A percentile compares a stretch with the other conserved stretches of the same genome.
These are phyloP conservation scores for Drosophila suboccidentalis DNA, from an alignment of 2,888 invertebrate species.

Conservation along the genomic window DNA sequence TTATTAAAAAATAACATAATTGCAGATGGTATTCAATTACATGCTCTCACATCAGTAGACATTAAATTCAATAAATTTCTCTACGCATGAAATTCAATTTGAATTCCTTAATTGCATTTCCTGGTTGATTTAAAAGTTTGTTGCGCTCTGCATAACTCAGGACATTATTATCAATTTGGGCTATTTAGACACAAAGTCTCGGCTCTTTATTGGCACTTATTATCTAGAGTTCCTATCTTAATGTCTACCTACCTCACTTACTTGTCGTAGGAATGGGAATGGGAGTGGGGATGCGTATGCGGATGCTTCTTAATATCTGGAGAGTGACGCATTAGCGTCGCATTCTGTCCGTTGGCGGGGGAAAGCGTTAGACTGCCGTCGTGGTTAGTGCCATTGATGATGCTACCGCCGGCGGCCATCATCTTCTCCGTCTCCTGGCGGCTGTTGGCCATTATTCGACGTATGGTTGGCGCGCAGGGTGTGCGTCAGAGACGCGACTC, in stretches of 20 bases:
- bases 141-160: constrained; percentile 2
- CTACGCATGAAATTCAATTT: constrained; percentile 9
- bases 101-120: constrained; percentile 8
- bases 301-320: constrained; percentile 82
- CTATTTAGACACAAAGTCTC: background rate
- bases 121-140: constrained; percentile 19
- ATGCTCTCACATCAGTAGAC: constrained; percentile 9
- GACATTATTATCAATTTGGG: background rate
- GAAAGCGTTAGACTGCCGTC: constrained; percentile 65
- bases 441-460: constrained; percentile 86
- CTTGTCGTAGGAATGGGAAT: constrained; percentile 84
- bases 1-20: constrained; percentile 45
- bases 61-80: constrained; percentile 22
- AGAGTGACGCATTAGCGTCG: constrained; percentile 82
- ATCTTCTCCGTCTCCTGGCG: constrained; percentile 86
- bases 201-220: constrained; percentile 48
- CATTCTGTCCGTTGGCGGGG: constrained; percentile 82
- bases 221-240: constrained; percentile 46
- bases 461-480: constrained; percentile 86
- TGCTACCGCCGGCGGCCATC: constrained; percentile 79
- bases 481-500: constrained; percentile 87
- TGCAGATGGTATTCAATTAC: constrained; percentile 42
- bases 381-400: constrained; percentile 45
- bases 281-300: constrained; percentile 77
- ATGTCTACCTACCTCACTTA: constrained; percentile 58